phyloP scores from a whole-genome alignment of 2,888 invertebrate genomes.

The Litoditis marina region DNA sequence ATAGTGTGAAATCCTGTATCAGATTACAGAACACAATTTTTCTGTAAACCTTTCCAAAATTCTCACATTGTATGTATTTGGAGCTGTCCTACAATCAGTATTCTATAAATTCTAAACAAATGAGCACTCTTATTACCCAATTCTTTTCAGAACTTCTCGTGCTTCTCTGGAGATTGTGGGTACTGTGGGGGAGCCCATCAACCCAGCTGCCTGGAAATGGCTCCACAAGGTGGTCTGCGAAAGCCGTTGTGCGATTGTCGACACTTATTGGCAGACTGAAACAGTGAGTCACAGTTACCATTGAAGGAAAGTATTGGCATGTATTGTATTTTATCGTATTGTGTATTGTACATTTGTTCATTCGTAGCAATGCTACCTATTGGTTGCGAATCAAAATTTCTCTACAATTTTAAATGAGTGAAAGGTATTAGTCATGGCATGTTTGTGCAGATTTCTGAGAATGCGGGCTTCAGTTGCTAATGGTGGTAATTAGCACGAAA shows the following conservation, averaged over 20 bases:
- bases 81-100: not conserved
- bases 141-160: conserved; percentile 23
- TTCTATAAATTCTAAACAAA: not conserved
- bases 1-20: not conserved
- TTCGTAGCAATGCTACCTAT: too few species aligned
- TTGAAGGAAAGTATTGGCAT: not conserved
- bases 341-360: too few species aligned
- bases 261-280: conserved; percentile 99
- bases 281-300: conserved; percentile 67
- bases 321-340: too few species aligned
- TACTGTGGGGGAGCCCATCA: conserved; percentile 97
- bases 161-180: conserved; percentile 76
- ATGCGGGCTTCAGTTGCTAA: too few species aligned
- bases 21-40: not conserved
- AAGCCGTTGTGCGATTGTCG: conserved; percentile 76
- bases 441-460: too few species aligned
- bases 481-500: too few species aligned
- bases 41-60: too few species aligned
- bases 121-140: too few species aligned
- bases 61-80: too few species aligned
- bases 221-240: conserved; percentile 63
- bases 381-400: too few species aligned
- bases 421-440: too few species aligned
- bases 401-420: too few species aligned
- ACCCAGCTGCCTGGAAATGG: conserved; percentile 72